Conservation (phyloP, 1,140 invertebrate species). For the Anagrus nilaparvatae region DNA sequence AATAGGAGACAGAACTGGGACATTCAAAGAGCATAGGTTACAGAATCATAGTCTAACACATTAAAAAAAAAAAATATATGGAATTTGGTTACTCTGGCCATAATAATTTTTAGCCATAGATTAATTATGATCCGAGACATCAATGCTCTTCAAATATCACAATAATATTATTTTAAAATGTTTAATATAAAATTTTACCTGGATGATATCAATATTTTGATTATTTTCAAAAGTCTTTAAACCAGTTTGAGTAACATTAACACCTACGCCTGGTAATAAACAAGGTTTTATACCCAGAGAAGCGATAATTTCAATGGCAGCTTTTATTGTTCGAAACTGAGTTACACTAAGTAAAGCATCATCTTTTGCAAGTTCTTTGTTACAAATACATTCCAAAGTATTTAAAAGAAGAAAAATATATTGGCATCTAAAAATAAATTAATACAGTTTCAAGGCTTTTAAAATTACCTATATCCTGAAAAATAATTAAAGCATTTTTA, state of each 20-base stretch:
- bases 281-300: conserved; percentile 54
- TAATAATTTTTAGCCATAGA: no score
- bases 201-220: conserved; percentile 18
- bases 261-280: conserved; percentile 54
- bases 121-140: no score
- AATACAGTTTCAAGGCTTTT: conserved; percentile 4
- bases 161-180: no score
- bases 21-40: conserved; percentile 1
- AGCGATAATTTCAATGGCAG: conserved; percentile 48
- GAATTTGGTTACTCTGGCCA: no score
- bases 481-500: conserved; percentile 10
- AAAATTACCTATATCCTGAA: conserved; percentile 1
- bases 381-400: conserved; percentile 21
- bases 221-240: conserved; percentile 18
- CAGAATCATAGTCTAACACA: no score
- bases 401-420: conserved; percentile 25
- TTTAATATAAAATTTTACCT: conserved; percentile 23
- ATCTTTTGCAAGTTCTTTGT: conserved; percentile 17
- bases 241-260: conserved; percentile 38
- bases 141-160: no score
- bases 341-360: conserved; percentile 47
- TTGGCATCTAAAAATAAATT: conserved; percentile 18
- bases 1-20: not conserved
- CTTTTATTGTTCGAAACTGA: conserved; percentile 44
- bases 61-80: no score